Conservation (phyloP, 1,140 invertebrate genomes). For the Manduca sexta region DNA sequence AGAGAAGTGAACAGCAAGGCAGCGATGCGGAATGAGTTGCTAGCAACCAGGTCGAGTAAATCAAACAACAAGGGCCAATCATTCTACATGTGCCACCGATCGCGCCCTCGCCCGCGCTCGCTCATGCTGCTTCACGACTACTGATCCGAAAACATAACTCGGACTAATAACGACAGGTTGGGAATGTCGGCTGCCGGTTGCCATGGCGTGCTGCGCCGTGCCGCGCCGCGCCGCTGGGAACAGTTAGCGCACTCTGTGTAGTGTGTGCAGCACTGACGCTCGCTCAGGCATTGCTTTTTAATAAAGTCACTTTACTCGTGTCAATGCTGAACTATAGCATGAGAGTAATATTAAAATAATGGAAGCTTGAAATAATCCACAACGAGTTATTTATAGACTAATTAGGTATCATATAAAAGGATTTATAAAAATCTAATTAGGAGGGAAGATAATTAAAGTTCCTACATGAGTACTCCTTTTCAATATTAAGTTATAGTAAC, state of each 20-base stretch:
- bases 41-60: constrained; percentile 45
- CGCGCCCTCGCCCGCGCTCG: background rate
- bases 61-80: constrained; percentile 55
- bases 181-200: too few relatives aligned
- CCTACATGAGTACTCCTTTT: too few relatives aligned
- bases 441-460: too few relatives aligned
- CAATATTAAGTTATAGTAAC: too few relatives aligned
- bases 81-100: constrained; percentile 32
- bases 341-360: background rate
- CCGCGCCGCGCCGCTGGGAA: too few relatives aligned
- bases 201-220: too few relatives aligned
- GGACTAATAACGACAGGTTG: background rate
- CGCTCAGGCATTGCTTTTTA: background rate
- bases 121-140: background rate
- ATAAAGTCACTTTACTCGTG: too few relatives aligned
- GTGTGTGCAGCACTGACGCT: background rate
- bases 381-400: too few relatives aligned
- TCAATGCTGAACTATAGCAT: background rate
- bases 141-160: background rate
- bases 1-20: constrained; percentile 14
- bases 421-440: too few relatives aligned
- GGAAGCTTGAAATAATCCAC: too few relatives aligned
- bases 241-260: too few relatives aligned
- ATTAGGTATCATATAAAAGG: too few relatives aligned
- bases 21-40: constrained; percentile 26